Conservation (phyloP, 2,113 vertebrate species). For the Lethenteron reissneri region DNA sequence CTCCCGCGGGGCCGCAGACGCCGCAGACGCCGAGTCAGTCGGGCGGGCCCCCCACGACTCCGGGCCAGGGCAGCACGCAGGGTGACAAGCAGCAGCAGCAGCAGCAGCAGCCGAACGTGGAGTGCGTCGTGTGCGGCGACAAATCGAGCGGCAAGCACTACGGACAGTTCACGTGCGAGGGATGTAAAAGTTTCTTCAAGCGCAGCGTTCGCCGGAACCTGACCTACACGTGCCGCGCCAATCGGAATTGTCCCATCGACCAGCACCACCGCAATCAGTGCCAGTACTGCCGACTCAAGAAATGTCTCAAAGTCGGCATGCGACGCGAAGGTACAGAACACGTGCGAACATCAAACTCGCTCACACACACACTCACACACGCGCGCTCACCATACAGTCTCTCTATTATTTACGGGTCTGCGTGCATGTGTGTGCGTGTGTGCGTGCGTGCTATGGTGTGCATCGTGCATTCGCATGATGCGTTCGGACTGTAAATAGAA, state of each 20-base stretch:
- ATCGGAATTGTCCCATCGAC: slow-evolving; percentile 99
- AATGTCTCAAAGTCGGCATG: slow-evolving; percentile 98
- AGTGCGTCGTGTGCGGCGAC: slow-evolving; percentile 96
- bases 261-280: slow-evolving; percentile 96
- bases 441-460: no score
- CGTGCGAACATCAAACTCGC: no score
- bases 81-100: slow-evolving; percentile 56
- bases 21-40: slow-evolving; percentile 94
- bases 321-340: slow-evolving; percentile 65
- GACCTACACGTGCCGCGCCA: slow-evolving; percentile 98
- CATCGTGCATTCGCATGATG: no score
- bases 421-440: no score
- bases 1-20: slow-evolving; percentile 75
- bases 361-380: no score
- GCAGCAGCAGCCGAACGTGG: slow-evolving; percentile 70
- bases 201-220: slow-evolving; percentile 99
- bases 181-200: slow-evolving; percentile 99
- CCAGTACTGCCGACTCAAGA: slow-evolving; percentile 97
- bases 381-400: no score
- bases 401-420: no score
- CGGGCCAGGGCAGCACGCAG: slow-evolving; percentile 33
- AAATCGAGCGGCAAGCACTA: slow-evolving; percentile 97
- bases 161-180: slow-evolving; percentile 98
- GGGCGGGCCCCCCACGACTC: slow-evolving; percentile 71
- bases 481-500: no score